Evolutionary conservation across 2,797 vertebrate genomes (phyloP), one percentile per base, ranked within the genome.

Genomic region (Gila robusta): DNA sequence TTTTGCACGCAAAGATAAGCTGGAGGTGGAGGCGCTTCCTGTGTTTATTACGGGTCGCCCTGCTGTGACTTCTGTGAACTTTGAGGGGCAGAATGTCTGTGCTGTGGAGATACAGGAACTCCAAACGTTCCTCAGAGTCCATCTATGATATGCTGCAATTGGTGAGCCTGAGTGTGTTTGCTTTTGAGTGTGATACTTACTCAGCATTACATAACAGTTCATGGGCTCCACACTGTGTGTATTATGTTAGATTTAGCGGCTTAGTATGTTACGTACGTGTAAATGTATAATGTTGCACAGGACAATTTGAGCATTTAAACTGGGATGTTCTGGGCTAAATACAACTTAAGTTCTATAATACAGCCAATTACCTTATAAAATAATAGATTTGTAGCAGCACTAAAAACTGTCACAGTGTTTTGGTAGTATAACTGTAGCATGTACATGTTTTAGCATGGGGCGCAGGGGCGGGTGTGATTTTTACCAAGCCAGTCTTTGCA

Each of bases 101-200:
- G 12, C 94, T 96, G 83, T 93, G 94, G 94, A 96, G 92, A 93
- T 94, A 90, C 86, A 96, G 83, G 91, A 96, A 92, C 90, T 90
- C 87, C 47, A 96, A 92, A 88, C 90, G 87, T 89, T 92, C 94
- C 0, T 91, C 95, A 0, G 95, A 95, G 54, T 96, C 96, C 54
- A 72, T 96, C 79, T 94, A 94, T 91, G 94, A 94, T 83, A 89
- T 96, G 86, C 94, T 97, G 44, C 93, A 95, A 91, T 91, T 94
- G 95, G 95, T 96, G 93, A 96, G 95, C 91, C 4, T 12, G 80
- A 59, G 39, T 80, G 39, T 72, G 59, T 89, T 69, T 85, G 32
- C 77, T 32, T 89, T 70, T 86, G 67, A 71, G 49, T 83, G 78
- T 87, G 82, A 86, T 79, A 62, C 21, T 72, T 84, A 37, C 44